Evolutionary conservation across 2,797 vertebrate genomes (phyloP), one percentile per base, ranked within the genome.

Genomic region (Alcedo quadribrachys): DNA sequence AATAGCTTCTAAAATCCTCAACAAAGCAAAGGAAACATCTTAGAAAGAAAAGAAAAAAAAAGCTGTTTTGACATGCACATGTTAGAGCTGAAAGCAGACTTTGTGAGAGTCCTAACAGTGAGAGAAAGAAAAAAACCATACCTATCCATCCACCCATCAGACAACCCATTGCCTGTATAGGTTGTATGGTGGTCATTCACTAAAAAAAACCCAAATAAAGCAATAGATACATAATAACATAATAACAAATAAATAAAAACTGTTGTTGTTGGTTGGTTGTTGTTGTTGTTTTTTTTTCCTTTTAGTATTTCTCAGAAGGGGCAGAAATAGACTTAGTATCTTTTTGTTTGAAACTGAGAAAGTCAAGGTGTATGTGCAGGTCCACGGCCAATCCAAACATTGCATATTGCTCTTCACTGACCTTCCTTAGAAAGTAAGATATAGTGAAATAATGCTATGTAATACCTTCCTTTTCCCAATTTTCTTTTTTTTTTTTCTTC

Each of bases 311-410:
- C 75, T 65, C 57, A 51, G 7, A 54, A 66, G 9, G 20, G 25
- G 28, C 30, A 78, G 19, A 70, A 85, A 50, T 25, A 57, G 46
- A 12, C 7, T n/a, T 15, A 6, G 0, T 16, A 18, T 33, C 4
- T 60, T 66, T 60, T 75, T 32, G 30, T 48, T 74, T 60, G 33
- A 21, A 50, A 60, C 25, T 18, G 6, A 4, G n/a, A 6, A 20
- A 69, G 20, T 43, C 77, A 13, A 11, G 51, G 0, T 19, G 3
- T 32, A 8, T 3, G 15, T 32, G 28, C 24, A 46, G 5, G 3
- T 53, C n/a, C n/a, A 5, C 1, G 28, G 9, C 24, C 30, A 57
- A 5, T 3, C 13, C 28, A 46, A 66, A 46, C 1, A 0, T 12
- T 42, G 12, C 9, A 2, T 21, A 8, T n/a, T 46, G 27, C n/a